Percentiles rank a stretch among this genome's conserved stretches.
Conservation (phyloP, 1,140 invertebrate species). For the Centruroides vittatus region DNA sequence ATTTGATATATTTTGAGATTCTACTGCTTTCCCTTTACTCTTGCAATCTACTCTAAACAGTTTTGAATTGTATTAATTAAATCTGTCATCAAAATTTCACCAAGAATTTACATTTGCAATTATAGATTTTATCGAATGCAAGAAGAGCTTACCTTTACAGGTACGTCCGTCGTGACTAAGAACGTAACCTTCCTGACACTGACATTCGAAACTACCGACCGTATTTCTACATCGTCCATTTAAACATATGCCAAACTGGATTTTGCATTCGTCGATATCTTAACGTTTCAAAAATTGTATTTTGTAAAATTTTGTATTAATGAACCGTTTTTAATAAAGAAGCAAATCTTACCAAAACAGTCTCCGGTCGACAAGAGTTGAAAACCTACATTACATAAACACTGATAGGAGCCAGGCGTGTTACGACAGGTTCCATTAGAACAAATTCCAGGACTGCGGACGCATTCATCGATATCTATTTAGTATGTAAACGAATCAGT, state of each 20-base stretch:
- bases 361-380: constrained; percentile 70
- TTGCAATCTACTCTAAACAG: too few species aligned
- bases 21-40: too few species aligned
- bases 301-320: not conserved
- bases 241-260: constrained; percentile 44
- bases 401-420: constrained; percentile 55
- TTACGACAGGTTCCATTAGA: constrained; percentile 74
- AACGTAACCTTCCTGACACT: constrained; percentile 54
- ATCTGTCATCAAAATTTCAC: too few species aligned
- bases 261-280: constrained; percentile 42
- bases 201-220: constrained; percentile 64
- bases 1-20: too few species aligned
- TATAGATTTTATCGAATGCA: too few species aligned
- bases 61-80: too few species aligned
- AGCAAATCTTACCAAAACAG: constrained; percentile 48
- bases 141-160: constrained; percentile 31
- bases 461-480: constrained; percentile 67
- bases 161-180: constrained; percentile 51
- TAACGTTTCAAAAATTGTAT: constrained; percentile 16
- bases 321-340: constrained; percentile 1
- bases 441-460: constrained; percentile 49
- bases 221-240: constrained; percentile 70
- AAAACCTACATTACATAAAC: constrained; percentile 63
- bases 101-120: too few species aligned
- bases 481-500: constrained; percentile 3